Evolutionary conservation across 2,888 invertebrate species (phyloP).

Genomic region (Kuschelorhynchus macadamiae): DNA sequence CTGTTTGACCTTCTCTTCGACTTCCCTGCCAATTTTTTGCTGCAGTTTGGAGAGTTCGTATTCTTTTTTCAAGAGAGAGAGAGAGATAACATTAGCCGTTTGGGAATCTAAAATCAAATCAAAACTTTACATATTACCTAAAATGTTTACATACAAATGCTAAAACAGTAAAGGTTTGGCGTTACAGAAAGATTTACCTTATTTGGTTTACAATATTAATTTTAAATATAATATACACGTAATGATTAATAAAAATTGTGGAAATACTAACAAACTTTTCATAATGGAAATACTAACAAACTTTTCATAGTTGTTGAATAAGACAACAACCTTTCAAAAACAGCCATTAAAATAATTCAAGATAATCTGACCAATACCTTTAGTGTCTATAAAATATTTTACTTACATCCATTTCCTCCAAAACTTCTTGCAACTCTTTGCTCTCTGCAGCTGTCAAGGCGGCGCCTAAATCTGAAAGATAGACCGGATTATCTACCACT

Average conservation of each 20-base stretch:
- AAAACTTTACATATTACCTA: not conserved
- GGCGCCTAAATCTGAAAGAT: conserved; percentile 96
- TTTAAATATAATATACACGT: not conserved
- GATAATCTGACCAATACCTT: too few species aligned
- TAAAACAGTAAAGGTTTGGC: too few species aligned
- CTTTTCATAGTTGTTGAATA: too few species aligned
- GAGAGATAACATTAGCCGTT: conserved; percentile 90
- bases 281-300: too few species aligned
- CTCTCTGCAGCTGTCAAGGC: conserved; percentile 95
- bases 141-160: too few species aligned
- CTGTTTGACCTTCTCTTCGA: conserved; percentile 99
- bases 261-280: too few species aligned
- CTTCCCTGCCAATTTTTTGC: conserved; percentile 96
- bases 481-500: conserved; percentile 98
- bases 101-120: conserved; percentile 87
- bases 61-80: conserved; percentile 96
- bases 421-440: conserved; percentile 89
- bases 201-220: too few species aligned
- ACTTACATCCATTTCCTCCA: conserved; percentile 93
- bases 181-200: too few species aligned
- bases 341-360: too few species aligned
- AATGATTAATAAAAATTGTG: not conserved
- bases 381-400: too few species aligned
- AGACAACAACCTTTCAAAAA: too few species aligned
- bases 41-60: conserved; percentile 95